Base-by-base conservation (phyloP, 2,113 vertebrate genomes). In the Zingel zingel region DNA sequence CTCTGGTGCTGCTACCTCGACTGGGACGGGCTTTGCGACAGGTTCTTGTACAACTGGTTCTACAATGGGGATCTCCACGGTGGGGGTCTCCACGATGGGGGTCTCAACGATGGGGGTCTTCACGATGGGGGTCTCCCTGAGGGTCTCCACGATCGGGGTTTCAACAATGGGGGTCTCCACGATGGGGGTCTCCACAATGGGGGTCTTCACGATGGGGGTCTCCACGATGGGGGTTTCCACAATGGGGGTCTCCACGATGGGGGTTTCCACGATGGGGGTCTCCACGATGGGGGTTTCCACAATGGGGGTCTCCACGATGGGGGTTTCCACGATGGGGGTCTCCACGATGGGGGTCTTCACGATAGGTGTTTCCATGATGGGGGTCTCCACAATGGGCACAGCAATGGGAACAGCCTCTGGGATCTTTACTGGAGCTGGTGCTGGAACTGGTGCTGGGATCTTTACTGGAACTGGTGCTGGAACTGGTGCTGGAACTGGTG, bases 351-450 rank as follows among this genome's bases (percentile, higher is more conserved):
- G 33, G 33, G 30, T 33, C 30, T 33, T 6, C 30, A 33, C 30
- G 30, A 33, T 33, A 6, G 30, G 30, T 5, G 33, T 33, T 6
- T 33, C 5, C 33, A 33, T 5, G 33, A 33, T 57, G 11, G 77
- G 84, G 3, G 68, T 56, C 45, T 90, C 83, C 27, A 79, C 71
- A 56, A 85, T 25, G 11, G 88, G 87, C 36, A 58, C 71, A 50
- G 33, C 45, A 16, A 50, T 33, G 6, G 87, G 77, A 81, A 87
- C 68, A 0, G 48, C 36, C 70, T 27, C 57, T 53, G 69, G 77
- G 70, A 39, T 39, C 39, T 39, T 39, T 39, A 39, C 39, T 39
- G 8, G 36, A 39, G 2, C 5, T 33, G 30, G 30, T 33, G 30
- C 30, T 33, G 5, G 33, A 33, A 1, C 39, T 9, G 2, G 39